Evolutionary conservation across 1,140 invertebrate species (phyloP), one percentile per base, ranked within the genome.

Genomic region (Zaprionus nigranus): DNA sequence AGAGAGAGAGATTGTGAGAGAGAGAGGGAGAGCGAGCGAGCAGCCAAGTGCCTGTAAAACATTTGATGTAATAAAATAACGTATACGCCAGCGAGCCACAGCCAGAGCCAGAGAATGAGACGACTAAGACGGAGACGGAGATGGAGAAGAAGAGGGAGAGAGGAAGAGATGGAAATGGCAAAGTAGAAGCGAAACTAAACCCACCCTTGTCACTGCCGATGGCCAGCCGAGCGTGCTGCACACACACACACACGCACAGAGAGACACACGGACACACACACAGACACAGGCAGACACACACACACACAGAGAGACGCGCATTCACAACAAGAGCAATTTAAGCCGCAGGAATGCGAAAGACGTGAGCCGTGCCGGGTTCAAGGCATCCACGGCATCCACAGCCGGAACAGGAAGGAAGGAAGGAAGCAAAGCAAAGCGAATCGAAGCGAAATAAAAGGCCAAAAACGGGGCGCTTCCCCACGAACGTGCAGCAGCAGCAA

Each of bases 51-150:
- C 63, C 85, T 67, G 85, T 90, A 88, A 88, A 88, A 79, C 85
- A 82, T 90, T 90, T 90, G 85, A 85, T 90, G 81, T 91, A 91
- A 79, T 82, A 88, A 88, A 82, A 88, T 91, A 91, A 85, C 88
- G 84, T 91, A 91, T 88, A 91, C 88, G 88, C 77, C 80, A 64
- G 73, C 60, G 64, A 77, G 78, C 73, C 80, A 64, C 72, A 66
- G 46, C 46, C 46, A 46, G 40, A 17, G n/a, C 40, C 40, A 51
- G 46, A 51, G 75, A 60, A 63, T 54, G 65, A 70, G 75, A 68
- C 57, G 68, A 57, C 62, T 43, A 68, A 79, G 70, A 76, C 60
- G 70, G 20, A 66, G 46, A 61, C 58, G 62, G 28, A 67, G 56
- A 58, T 7, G 36, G 46, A 34, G 30, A 59, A 7, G 57, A 24